phyloP scores from a whole-genome alignment of 2,888 invertebrate genomes.

The Platycnemis pennipes region DNA sequence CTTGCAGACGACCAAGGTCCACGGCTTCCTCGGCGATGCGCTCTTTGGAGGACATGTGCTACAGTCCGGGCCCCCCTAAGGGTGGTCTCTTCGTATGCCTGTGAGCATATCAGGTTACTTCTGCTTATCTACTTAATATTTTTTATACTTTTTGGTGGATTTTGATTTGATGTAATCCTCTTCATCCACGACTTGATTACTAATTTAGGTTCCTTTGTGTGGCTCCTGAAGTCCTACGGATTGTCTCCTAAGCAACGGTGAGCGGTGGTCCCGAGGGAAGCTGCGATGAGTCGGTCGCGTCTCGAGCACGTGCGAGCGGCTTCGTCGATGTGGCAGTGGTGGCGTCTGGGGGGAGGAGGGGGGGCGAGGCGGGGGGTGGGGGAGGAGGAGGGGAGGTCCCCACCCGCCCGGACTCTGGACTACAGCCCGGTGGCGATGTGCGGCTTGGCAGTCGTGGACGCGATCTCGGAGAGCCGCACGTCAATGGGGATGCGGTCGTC shows the following conservation, averaged over 20 bases:
- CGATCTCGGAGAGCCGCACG: conserved; percentile 93
- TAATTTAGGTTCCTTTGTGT: too few relatives aligned
- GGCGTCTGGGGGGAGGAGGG: conserved; percentile 28
- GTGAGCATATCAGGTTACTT: too few relatives aligned
- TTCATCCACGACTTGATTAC: too few relatives aligned
- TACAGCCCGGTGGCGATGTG: conserved; percentile 80
- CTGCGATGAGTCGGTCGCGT: conserved; percentile 7
- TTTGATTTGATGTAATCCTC: too few relatives aligned
- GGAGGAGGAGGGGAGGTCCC: not conserved
- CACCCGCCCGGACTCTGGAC: conserved; percentile 45
- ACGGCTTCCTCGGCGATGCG: too few relatives aligned
- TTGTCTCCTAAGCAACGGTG: conserved; percentile 58
- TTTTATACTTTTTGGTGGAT: not conserved
- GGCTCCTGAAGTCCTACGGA: conserved; percentile 14
- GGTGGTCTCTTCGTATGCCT: too few relatives aligned
- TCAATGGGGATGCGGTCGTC: conserved; percentile 94
- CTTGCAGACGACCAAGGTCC: too few relatives aligned
- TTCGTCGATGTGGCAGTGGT: conserved; percentile 51
- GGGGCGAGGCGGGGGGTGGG: conserved; percentile 42
- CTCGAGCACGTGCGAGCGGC: not conserved
- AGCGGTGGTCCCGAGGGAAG: conserved; percentile 53
- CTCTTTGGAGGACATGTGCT: too few relatives aligned
- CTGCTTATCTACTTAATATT: not conserved
- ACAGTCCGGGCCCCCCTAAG: too few relatives aligned
- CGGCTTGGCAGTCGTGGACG: conserved; percentile 93